These are phyloP conservation scores for Theristus sp. DNA, from an alignment of 2,888 invertebrate genomes.

Conservation along the genomic window DNA sequence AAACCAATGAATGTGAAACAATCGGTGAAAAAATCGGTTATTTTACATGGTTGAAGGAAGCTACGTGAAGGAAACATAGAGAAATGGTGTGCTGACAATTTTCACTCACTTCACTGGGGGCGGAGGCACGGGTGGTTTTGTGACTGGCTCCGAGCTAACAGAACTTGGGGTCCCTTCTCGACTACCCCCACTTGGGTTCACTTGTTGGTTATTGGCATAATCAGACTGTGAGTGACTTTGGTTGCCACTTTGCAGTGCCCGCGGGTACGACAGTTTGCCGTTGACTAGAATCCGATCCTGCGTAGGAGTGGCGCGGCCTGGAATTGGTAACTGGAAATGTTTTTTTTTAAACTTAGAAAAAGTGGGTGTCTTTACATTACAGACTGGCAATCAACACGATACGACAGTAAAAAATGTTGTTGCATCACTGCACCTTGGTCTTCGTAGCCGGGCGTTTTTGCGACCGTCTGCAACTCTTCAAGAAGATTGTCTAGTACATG, in stretches of 20 bases:
- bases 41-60: no score
- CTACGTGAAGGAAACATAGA: no score
- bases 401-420: no score
- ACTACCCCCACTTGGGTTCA: not conserved
- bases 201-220: no score
- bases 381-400: not conserved
- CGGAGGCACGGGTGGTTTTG: not conserved
- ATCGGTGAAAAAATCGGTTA: no score
- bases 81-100: no score
- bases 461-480: slow-evolving; percentile 8
- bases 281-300: not conserved
- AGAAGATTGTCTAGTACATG: slow-evolving; percentile 13
- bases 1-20: no score
- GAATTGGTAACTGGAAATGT: not conserved
- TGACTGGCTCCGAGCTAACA: not conserved
- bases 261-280: not conserved
- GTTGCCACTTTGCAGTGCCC: not conserved
- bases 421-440: no score
- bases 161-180: not conserved
- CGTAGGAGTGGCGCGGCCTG: not conserved
- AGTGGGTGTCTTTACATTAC: not conserved
- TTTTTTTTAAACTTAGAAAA: not conserved
- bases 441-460: not conserved
- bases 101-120: slow-evolving; percentile 22
- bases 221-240: no score